Evolutionary conservation across 2,888 invertebrate species (phyloP).

Genomic region (Julus scanicus): DNA sequence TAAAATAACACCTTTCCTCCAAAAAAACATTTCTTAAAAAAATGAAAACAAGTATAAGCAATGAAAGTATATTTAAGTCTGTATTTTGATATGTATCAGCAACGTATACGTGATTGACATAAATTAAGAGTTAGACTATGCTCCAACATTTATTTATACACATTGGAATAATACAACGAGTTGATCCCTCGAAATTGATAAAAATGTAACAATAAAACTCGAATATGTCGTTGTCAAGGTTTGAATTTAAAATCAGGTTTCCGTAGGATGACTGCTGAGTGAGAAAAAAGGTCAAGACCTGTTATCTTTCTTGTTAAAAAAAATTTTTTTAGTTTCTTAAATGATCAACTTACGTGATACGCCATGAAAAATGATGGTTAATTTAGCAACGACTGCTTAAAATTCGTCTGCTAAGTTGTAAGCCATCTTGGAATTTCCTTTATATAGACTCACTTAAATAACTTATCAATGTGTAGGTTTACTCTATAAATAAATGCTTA

Average conservation of each 20-base stretch:
- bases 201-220: background rate
- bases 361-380: background rate
- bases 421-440: background rate
- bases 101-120: background rate
- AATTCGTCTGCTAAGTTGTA: background rate
- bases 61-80: background rate
- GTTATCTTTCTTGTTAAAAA: background rate
- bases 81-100: background rate
- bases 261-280: background rate
- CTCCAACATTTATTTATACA: background rate
- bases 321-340: background rate
- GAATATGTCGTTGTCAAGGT: slow-evolving; percentile 3
- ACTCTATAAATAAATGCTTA: too few relatives aligned
- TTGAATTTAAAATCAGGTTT: background rate
- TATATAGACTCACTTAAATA: background rate
- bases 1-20: background rate
- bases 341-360: slow-evolving; percentile 22
- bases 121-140: background rate
- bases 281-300: background rate
- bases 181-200: slow-evolving; percentile 14
- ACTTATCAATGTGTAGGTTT: background rate
- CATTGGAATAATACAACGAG: background rate
- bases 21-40: background rate
- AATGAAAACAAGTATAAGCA: background rate
- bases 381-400: background rate